phyloP scores from a whole-genome alignment of 2,888 invertebrate genomes.

The Achlya flavicornis region DNA sequence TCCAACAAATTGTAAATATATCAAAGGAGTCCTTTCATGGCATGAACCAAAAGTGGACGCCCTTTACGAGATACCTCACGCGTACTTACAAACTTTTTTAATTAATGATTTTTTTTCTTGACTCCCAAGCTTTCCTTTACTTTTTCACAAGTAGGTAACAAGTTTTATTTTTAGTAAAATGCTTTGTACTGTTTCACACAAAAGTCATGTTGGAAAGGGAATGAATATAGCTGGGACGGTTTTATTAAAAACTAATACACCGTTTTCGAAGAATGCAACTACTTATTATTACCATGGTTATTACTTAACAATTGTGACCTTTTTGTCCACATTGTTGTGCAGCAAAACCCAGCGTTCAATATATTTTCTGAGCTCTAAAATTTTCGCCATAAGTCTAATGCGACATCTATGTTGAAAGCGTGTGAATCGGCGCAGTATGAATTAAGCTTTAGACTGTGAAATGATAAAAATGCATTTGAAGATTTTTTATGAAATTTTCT shows the following conservation, averaged over 20 bases:
- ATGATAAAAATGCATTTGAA: too few relatives aligned
- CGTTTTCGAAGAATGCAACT: background rate
- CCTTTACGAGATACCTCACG: background rate
- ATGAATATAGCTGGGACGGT: background rate
- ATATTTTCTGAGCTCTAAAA: too few relatives aligned
- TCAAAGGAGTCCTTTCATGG: background rate
- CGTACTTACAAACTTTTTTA: slow-evolving; percentile 34
- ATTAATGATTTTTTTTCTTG: slow-evolving; percentile 31
- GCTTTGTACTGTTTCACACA: background rate
- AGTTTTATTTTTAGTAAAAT: background rate
- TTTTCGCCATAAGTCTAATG: too few relatives aligned
- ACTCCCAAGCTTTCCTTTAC: background rate
- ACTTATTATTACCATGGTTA: background rate
- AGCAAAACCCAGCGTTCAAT: too few relatives aligned
- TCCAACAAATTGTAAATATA: background rate
- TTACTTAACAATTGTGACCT: too few relatives aligned
- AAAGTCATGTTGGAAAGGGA: background rate
- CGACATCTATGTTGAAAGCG: too few relatives aligned
- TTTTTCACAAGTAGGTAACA: slow-evolving; percentile 1
- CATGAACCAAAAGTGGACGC: background rate
- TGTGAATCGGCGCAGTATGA: too few relatives aligned
- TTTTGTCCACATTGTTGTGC: too few relatives aligned
- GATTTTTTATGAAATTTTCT: too few relatives aligned
- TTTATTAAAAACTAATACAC: background rate
- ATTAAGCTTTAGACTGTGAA: too few relatives aligned